Evolutionary conservation across 2,113 vertebrate species (phyloP).

Genomic region (Apodemus sylvaticus): DNA sequence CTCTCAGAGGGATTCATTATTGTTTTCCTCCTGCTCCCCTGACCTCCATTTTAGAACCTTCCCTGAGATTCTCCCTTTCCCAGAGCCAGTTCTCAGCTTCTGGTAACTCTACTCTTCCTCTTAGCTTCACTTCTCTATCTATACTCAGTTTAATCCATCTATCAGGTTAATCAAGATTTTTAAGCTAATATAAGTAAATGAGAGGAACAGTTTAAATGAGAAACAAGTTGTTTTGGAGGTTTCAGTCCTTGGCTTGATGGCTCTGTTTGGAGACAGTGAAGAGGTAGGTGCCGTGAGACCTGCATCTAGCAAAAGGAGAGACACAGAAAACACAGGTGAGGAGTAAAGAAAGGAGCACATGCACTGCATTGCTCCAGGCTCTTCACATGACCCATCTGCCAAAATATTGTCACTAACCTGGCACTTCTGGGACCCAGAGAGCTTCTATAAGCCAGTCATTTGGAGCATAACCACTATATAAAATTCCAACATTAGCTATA

Average conservation of each 20-base stretch:
- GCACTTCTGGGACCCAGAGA: rapidly evolving
- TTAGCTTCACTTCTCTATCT: not conserved
- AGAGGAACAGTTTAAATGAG: not conserved
- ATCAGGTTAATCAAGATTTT: not conserved
- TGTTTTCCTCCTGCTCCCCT: not conserved
- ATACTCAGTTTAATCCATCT: not conserved
- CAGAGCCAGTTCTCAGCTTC: not conserved
- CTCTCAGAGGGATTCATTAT: not conserved
- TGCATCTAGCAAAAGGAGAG: too few relatives aligned
- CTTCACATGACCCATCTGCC: not conserved
- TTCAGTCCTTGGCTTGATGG: not conserved
- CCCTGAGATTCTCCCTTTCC: not conserved
- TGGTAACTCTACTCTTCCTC: not conserved
- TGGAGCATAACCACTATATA: not conserved
- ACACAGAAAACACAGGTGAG: not conserved
- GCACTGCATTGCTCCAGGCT: too few relatives aligned
- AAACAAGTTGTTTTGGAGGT: not conserved
- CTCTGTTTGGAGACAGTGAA: too few relatives aligned
- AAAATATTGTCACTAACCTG: not conserved
- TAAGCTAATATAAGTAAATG: not conserved
- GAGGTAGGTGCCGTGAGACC: not conserved
- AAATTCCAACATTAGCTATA: not conserved
- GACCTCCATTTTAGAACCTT: not conserved
- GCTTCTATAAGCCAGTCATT: not conserved
- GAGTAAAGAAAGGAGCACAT: not conserved